phyloP scores from a whole-genome alignment of 1,140 invertebrate genomes.

The Brachionus paranguensis region DNA sequence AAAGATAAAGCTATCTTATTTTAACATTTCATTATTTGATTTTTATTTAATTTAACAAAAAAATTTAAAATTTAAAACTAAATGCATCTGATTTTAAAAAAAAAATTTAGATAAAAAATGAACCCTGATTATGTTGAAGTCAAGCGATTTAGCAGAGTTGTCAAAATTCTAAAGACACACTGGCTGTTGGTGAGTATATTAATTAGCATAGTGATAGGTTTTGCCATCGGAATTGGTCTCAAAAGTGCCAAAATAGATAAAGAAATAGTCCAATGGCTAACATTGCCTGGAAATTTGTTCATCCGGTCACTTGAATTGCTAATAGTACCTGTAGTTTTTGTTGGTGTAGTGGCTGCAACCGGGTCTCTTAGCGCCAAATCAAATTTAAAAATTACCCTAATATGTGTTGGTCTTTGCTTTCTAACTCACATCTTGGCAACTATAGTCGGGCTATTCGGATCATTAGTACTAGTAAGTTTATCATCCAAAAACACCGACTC shows the following conservation, averaged over 20 bases:
- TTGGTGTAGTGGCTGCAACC: slow-evolving; percentile 33
- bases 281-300: slow-evolving; percentile 22
- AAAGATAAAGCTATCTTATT: not conserved
- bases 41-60: not conserved
- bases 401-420: slow-evolving; percentile 22
- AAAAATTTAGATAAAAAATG: slow-evolving; percentile 1
- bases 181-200: slow-evolving; percentile 15
- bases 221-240: not conserved
- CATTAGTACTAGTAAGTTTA: not conserved
- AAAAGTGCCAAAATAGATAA: not conserved
- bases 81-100: not conserved
- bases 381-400: slow-evolving; percentile 15
- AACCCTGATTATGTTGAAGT: not conserved
- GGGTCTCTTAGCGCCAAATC: slow-evolving; percentile 32
- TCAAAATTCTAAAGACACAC: not conserved
- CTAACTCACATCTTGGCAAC: slow-evolving; percentile 15
- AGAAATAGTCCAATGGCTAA: not conserved
- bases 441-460: not conserved
- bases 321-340: slow-evolving; percentile 28
- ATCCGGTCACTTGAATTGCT: slow-evolving; percentile 25
- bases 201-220: slow-evolving; percentile 7
- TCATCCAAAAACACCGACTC: not conserved
- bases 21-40: not conserved
- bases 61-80: not conserved
- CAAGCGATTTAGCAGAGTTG: not conserved